Evolutionary conservation across 2,888 invertebrate species (phyloP), one percentile per base, ranked within the genome.

Genomic region (Hermaeophaga mercurialis): DNA sequence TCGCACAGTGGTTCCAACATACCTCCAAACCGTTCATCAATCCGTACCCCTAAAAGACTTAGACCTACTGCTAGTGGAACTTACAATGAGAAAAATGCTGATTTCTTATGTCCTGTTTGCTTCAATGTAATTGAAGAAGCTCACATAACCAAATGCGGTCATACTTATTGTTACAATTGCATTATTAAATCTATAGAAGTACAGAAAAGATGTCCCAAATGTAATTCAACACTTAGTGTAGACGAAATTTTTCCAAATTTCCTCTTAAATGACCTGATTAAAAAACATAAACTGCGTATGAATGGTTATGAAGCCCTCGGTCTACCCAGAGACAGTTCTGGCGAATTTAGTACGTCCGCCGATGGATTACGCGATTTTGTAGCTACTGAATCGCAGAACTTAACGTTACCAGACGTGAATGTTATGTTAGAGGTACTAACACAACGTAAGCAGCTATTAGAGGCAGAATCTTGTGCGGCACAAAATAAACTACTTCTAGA

Each of bases 111-210:
- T 73, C 91, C 94, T 0, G 88, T 94, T 48, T 96, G 96, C 79
- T 91, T 94, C 78, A 91, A 93, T 75, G 79, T 91, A 43, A 91
- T 95, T 58, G 88, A 89, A 65, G 94, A 94, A 76, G 94, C 95
- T 0, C 89, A 93, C 76, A 92, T 95, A 70, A 94, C 94, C 0
- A 86, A 89, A 65, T 95, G 96, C 78, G 95, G 95, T 0, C 95
- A 96, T 75, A 94, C 94, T 1, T 96, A 92, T 79, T 96, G 96
- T 77, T 87, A 85, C 72, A 82, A 84, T 12, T 96, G 95, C 77
- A 90, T 95, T 44, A 78, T 80, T 14, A 84, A 83, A 64, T 84
- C 87, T 1, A 79, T 91, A 31, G 86, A 88, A 68, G 78, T 80
- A 1, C 82, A 80, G 57, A 84, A 85, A 56, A 81, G 89, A 39